These are phyloP conservation scores for Apodemia mormo DNA, from an alignment of 2,888 invertebrate species.

Conservation along the genomic window DNA sequence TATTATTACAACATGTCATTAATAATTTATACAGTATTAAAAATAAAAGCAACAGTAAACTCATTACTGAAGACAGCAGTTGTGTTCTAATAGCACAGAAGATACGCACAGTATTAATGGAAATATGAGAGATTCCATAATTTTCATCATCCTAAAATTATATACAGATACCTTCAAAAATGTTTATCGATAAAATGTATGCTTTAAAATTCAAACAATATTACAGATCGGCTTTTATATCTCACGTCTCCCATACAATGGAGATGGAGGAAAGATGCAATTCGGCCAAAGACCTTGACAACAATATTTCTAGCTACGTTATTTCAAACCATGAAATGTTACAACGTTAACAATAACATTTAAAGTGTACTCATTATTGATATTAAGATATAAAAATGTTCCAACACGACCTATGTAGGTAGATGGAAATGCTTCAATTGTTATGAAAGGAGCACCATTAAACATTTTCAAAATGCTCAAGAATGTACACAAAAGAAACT, in stretches of 20 bases:
- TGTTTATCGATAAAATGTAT: constrained; percentile 54
- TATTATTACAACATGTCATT: constrained; percentile 79
- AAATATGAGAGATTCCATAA: constrained; percentile 78
- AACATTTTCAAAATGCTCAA: constrained; percentile 44
- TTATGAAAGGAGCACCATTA: constrained; percentile 44
- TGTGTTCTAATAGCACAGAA: constrained; percentile 70
- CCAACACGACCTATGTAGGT: constrained; percentile 30
- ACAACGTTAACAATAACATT: constrained; percentile 24
- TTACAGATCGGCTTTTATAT: not conserved
- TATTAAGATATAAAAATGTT: constrained; percentile 37
- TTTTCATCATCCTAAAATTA: constrained; percentile 71
- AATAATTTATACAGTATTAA: constrained; percentile 76
- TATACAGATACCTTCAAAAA: constrained; percentile 66
- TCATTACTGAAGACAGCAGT: constrained; percentile 68
- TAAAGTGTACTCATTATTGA: constrained; percentile 18
- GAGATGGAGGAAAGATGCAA: constrained; percentile 19
- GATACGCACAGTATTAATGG: constrained; percentile 66
- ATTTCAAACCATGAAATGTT: constrained; percentile 24
- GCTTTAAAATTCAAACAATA: constrained; percentile 15
- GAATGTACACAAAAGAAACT: constrained; percentile 44
- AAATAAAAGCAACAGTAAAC: constrained; percentile 78
- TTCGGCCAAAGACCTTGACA: constrained; percentile 24
- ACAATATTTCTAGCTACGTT: constrained; percentile 26
- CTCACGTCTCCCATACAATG: constrained; percentile 1
- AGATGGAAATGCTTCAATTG: constrained; percentile 43